phyloP scores from a whole-genome alignment of 2,113 vertebrate species.

The Triplophysa rosa region DNA sequence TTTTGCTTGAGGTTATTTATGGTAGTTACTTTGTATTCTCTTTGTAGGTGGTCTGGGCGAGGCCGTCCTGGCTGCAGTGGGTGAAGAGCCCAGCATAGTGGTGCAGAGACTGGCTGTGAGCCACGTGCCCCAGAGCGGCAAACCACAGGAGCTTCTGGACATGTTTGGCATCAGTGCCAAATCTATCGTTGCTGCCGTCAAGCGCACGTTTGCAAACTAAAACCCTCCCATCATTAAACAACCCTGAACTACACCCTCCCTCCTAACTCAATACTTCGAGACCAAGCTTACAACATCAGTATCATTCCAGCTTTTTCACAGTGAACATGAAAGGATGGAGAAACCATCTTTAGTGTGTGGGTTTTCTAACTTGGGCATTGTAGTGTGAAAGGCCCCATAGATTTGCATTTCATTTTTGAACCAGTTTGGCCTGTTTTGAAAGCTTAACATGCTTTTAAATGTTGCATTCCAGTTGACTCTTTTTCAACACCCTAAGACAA shows the following conservation, averaged over 20 bases:
- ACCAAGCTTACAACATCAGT: constrained; percentile 1
- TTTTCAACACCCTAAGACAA: not conserved
- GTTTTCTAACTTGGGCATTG: not conserved
- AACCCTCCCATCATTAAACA: not conserved
- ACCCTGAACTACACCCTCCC: not conserved
- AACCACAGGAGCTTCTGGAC: constrained; percentile 80
- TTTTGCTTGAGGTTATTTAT: not conserved
- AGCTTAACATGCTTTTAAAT: constrained; percentile 8
- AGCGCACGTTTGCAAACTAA: constrained; percentile 74
- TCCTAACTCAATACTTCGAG: not conserved
- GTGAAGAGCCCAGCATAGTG: constrained; percentile 74
- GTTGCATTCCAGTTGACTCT: not conserved
- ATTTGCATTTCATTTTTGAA: not conserved
- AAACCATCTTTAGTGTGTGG: not conserved
- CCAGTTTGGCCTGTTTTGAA: not conserved
- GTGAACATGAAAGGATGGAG: not conserved
- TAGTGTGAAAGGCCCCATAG: not conserved
- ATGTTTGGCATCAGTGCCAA: constrained; percentile 81
- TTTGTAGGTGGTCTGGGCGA: constrained; percentile 83
- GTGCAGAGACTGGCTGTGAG: constrained; percentile 79
- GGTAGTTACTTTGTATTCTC: constrained; percentile 10
- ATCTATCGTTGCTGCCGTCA: constrained; percentile 76
- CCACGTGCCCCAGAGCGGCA: constrained; percentile 78
- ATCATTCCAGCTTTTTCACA: constrained; percentile 2
- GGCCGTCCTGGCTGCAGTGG: constrained; percentile 79